Evolutionary conservation across 92 coral and sea anemone species (phyloP).

Genomic region (Phenganax subtilis): DNA sequence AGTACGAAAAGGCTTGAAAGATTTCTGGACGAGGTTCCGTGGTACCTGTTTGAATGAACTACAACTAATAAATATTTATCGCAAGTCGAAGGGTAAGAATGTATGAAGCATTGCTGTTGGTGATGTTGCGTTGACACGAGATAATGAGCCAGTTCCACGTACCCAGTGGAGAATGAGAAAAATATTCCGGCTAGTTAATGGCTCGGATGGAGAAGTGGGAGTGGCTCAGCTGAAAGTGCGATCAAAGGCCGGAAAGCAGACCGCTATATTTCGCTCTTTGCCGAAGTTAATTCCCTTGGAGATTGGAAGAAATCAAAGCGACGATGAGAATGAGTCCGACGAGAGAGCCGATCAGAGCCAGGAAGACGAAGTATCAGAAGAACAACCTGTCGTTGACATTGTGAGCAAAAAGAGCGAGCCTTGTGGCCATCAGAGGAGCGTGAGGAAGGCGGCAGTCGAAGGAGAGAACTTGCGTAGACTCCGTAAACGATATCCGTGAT

Average conservation of each 20-base stretch:
- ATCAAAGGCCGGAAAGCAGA: conserved; percentile 3
- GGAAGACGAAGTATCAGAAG: background rate
- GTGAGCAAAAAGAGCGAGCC: background rate
- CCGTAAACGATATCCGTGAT: background rate
- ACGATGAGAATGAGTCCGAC: background rate
- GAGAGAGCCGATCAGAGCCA: background rate
- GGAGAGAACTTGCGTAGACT: conserved; percentile 19
- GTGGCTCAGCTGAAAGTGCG: conserved; percentile 16
- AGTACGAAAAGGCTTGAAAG: conserved; percentile 25
- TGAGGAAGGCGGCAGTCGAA: conserved; percentile 16
- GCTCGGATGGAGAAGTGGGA: background rate
- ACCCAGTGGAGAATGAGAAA: conserved; percentile 2
- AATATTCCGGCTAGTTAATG: background rate
- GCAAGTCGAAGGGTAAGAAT: background rate
- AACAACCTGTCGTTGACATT: background rate
- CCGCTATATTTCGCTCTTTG: background rate
- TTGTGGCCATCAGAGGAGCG: too few relatives aligned
- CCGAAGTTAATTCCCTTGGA: conserved; percentile 4
- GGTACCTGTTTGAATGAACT: conserved; percentile 7
- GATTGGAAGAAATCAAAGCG: background rate
- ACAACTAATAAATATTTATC: conserved; percentile 18
- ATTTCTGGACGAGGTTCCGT: conserved; percentile 43
- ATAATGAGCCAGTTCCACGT: background rate
- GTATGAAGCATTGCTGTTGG: background rate
- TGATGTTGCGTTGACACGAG: background rate